These are phyloP conservation scores for Coptodon bakossiorum DNA, from an alignment of 2,113 vertebrate genomes.

Conservation along the genomic window DNA sequence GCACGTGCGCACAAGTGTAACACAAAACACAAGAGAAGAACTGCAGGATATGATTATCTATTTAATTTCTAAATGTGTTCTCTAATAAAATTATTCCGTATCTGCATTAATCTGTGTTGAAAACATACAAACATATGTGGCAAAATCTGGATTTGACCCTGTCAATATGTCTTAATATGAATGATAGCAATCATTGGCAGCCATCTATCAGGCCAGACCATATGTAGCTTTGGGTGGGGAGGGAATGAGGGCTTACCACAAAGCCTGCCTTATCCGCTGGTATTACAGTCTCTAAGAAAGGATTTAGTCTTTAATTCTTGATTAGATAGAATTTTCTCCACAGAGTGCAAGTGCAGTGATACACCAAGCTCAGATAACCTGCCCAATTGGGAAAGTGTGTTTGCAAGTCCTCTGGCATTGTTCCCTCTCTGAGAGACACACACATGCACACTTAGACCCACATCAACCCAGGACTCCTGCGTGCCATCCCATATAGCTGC, in stretches of 20 bases:
- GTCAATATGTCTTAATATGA: conserved; percentile 59
- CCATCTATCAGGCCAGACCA: conserved; percentile 66
- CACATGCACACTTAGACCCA: not conserved
- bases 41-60: not conserved
- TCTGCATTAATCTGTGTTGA: not conserved
- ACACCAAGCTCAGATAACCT: conserved; percentile 58
- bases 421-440: not conserved
- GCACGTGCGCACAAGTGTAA: not conserved
- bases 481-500: conserved; percentile 28
- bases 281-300: conserved; percentile 77
- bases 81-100: not conserved
- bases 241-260: conserved; percentile 66
- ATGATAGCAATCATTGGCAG: conserved; percentile 51
- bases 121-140: not conserved
- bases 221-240: conserved; percentile 69
- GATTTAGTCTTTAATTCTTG: conserved; percentile 80
- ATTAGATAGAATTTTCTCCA: conserved; percentile 76
- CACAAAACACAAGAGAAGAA: not conserved
- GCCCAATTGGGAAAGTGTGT: conserved; percentile 1
- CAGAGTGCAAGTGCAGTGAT: conserved; percentile 47
- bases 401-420: not conserved
- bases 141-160: conserved; percentile 17
- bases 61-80: not conserved
- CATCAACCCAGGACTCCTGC: not conserved
- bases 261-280: conserved; percentile 76